Conservation (phyloP, 1,140 invertebrate genomes). For the Phenacoccus solenopsis region DNA sequence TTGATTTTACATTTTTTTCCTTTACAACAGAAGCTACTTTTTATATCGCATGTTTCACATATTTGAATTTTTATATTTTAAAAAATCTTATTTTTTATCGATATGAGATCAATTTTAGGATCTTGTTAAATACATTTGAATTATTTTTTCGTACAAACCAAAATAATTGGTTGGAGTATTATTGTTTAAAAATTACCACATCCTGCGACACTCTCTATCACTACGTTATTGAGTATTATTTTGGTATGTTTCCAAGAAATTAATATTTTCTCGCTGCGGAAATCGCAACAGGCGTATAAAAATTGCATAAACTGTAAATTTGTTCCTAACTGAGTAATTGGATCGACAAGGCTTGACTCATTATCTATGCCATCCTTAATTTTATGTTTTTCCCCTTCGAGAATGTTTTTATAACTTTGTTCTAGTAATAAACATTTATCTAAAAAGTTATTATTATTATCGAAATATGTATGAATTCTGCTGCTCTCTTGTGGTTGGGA, state of each 20-base stretch:
- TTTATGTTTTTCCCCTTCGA: background rate
- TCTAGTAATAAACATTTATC: background rate
- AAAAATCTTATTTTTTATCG: no score
- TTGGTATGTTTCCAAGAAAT: background rate
- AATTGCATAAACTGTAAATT: background rate
- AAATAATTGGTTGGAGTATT: no score
- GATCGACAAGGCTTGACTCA: no score
- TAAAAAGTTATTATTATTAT: background rate
- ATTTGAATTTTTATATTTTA: no score
- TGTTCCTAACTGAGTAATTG: background rate
- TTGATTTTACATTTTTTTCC: no score
- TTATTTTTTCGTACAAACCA: no score
- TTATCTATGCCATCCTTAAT: no score
- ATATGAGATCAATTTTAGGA: no score
- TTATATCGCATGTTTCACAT: no score
- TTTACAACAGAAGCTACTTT: no score
- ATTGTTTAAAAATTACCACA: constrained; percentile 9
- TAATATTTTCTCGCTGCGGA: background rate
- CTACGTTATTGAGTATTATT: background rate
- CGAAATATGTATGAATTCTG: background rate
- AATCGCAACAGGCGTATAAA: background rate
- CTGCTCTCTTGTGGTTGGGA: background rate
- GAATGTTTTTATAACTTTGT: background rate
- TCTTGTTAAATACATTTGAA: no score
- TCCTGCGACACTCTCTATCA: background rate